Evolutionary conservation across 2,113 vertebrate species (phyloP).

Genomic region (Aphyosemion australe): DNA sequence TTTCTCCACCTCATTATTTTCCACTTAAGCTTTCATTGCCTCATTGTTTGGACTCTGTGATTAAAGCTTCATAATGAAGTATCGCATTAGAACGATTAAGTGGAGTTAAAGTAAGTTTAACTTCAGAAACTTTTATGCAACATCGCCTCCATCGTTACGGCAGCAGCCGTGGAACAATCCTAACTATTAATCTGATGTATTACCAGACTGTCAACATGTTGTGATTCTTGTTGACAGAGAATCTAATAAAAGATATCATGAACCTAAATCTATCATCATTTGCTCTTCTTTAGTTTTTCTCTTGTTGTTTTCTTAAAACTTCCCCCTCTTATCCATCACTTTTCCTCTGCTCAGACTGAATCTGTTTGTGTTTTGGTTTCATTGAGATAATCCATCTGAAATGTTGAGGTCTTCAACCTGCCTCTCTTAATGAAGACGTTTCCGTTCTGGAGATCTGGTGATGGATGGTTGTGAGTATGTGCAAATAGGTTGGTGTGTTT

Average conservation of each 20-base stretch:
- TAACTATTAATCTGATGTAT: constrained; percentile 62
- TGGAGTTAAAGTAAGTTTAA: constrained; percentile 58
- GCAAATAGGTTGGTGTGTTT: constrained; percentile 10
- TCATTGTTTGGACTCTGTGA: constrained; percentile 63
- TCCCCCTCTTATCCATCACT: constrained; percentile 4
- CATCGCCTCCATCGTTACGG: constrained; percentile 37
- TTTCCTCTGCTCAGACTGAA: constrained; percentile 5
- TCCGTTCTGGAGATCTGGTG: constrained; percentile 31
- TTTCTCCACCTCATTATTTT: constrained; percentile 68
- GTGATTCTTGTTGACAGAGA: constrained; percentile 40
- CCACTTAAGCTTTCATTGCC: constrained; percentile 67
- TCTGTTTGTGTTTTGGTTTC: constrained; percentile 19
- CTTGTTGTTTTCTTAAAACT: constrained; percentile 3
- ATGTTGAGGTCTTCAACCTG: constrained; percentile 18
- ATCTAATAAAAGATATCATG: not conserved
- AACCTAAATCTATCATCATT: not conserved
- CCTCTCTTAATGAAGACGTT: constrained; percentile 36
- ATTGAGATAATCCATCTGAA: constrained; percentile 56
- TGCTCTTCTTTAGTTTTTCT: not conserved
- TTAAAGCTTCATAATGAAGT: constrained; percentile 68
- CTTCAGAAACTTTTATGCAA: constrained; percentile 38
- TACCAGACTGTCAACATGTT: constrained; percentile 46
- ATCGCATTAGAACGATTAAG: constrained; percentile 58
- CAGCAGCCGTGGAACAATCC: constrained; percentile 51
- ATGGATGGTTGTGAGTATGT: constrained; percentile 20